These are phyloP conservation scores for Drosophila fuyamai DNA, from an alignment of 1,140 invertebrate genomes.

Conservation along the genomic window DNA sequence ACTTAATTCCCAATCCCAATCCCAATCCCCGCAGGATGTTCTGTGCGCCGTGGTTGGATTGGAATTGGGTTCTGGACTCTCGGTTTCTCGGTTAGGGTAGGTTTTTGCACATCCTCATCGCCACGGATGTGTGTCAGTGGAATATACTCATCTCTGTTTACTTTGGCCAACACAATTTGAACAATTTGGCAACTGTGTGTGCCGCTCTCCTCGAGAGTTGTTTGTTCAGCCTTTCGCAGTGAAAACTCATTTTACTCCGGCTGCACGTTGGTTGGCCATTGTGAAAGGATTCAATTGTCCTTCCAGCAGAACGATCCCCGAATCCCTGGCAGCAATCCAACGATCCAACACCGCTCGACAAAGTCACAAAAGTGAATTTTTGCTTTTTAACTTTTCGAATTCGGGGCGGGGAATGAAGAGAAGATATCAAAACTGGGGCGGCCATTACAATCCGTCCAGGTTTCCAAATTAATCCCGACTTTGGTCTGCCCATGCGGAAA, in stretches of 20 bases:
- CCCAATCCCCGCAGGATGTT: slow-evolving; percentile 48
- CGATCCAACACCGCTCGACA: slow-evolving; percentile 60
- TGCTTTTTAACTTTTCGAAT: slow-evolving; percentile 83
- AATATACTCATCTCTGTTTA: slow-evolving; percentile 66
- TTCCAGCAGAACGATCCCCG: slow-evolving; percentile 25
- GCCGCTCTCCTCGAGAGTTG: slow-evolving; percentile 33
- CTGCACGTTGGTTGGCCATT: slow-evolving; percentile 37
- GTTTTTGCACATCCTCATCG: slow-evolving; percentile 61
- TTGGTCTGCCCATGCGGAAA: slow-evolving; percentile 72
- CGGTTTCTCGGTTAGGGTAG: slow-evolving; percentile 66
- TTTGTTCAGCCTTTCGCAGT: slow-evolving; percentile 73
- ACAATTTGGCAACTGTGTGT: slow-evolving; percentile 81
- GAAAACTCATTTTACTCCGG: slow-evolving; percentile 58
- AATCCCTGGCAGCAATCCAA: slow-evolving; percentile 27
- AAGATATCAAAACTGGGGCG: slow-evolving; percentile 34
- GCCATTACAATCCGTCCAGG: slow-evolving; percentile 42
- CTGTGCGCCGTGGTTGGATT: slow-evolving; percentile 36
- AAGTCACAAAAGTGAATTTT: slow-evolving; percentile 84
- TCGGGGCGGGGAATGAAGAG: slow-evolving; percentile 19
- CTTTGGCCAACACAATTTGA: slow-evolving; percentile 79
- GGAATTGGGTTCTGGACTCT: slow-evolving; percentile 13
- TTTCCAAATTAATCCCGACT: slow-evolving; percentile 75
- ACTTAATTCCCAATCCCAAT: slow-evolving; percentile 81
- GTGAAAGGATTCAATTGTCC: slow-evolving; percentile 70
- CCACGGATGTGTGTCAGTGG: slow-evolving; percentile 68